A percentile compares a stretch with the other conserved stretches of the same genome.
These are phyloP conservation scores for Caracal caracal DNA, from an alignment of 2,113 vertebrate genomes.

Conservation along the genomic window DNA sequence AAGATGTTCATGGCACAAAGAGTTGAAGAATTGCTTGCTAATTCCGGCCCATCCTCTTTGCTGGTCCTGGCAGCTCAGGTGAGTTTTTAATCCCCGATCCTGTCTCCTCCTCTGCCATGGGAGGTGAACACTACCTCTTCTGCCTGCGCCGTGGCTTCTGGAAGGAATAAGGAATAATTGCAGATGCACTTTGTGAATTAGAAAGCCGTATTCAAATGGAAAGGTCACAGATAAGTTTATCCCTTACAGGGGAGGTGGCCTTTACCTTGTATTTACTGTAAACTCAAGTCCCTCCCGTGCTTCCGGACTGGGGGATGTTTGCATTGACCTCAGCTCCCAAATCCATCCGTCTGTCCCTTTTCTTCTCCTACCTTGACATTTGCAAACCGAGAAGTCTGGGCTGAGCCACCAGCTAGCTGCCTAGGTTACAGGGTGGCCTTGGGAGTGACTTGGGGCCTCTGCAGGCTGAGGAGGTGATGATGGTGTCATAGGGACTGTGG, in stretches of 20 bases:
- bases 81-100: neutral
- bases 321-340: neutral
- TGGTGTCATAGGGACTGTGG: neutral
- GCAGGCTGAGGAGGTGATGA: no score
- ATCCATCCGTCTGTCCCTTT: fast-evolving
- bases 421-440: neutral
- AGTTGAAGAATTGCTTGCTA: neutral
- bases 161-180: neutral
- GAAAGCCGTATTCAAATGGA: neutral
- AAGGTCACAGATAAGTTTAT: neutral
- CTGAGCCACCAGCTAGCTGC: neutral
- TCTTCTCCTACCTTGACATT: neutral
- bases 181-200: neutral
- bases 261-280: neutral
- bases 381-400: neutral
- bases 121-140: neutral
- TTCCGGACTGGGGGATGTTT: neutral
- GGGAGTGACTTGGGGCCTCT: neutral
- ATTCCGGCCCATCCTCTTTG: neutral
- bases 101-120: fast-evolving
- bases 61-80: neutral
- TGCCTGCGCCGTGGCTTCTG: neutral
- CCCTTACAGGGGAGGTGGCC: no score
- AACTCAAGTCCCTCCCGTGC: fast-evolving
- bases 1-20: no score